phyloP scores from a whole-genome alignment of 2,797 vertebrate species.

The Phoeniculus purpureus region DNA sequence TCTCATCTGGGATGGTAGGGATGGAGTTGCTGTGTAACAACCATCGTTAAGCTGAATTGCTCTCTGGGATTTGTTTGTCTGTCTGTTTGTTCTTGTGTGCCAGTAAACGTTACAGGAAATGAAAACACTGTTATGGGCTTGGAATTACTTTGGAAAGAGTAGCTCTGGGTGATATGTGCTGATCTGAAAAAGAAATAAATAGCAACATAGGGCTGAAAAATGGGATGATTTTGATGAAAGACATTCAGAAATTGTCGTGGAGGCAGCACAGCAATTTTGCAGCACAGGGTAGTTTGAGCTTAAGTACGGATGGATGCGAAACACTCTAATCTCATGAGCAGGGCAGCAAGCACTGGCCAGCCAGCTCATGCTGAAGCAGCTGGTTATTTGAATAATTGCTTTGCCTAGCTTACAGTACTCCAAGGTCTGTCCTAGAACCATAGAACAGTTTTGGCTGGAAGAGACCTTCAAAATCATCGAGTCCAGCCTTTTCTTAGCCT shows the following conservation, averaged over 20 bases:
- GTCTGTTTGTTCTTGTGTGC: slow-evolving; percentile 17
- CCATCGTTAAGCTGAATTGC: neutral
- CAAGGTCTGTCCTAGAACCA: neutral
- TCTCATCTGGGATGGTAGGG: neutral
- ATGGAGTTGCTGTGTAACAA: neutral
- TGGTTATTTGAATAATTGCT: neutral
- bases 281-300: neutral
- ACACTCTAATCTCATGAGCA: neutral
- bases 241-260: neutral
- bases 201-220: neutral
- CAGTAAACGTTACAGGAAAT: slow-evolving; percentile 11
- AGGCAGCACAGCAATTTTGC: slow-evolving; percentile 23
- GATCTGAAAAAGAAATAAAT: slow-evolving; percentile 6
- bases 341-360: neutral
- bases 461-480: no score
- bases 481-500: no score
- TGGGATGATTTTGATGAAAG: slow-evolving; percentile 18
- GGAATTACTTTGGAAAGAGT: slow-evolving; percentile 39
- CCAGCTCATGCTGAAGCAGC: neutral
- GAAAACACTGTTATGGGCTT: slow-evolving; percentile 18
- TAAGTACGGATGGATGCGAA: neutral
- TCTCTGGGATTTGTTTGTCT: slow-evolving; percentile 38
- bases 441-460: no score
- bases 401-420: neutral
- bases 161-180: slow-evolving; percentile 9